Evolutionary conservation across 2,797 vertebrate genomes (phyloP), one percentile per base, ranked within the genome.

Genomic region (Harpagifer antarcticus): DNA sequence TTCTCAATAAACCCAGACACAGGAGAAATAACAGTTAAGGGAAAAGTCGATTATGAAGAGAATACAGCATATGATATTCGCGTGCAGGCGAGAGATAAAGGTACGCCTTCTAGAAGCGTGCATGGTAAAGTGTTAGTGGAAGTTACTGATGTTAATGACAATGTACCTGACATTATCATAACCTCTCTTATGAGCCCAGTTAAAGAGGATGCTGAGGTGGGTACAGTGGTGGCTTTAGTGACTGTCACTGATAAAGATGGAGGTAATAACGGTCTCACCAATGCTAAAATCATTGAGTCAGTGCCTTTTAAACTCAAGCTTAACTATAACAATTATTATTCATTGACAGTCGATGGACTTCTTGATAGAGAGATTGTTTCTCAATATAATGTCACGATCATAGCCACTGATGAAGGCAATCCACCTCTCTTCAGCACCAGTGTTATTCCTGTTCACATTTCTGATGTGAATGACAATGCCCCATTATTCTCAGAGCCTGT

Each of bases 401-500:
- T 78, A 0, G 96, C 96, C 9, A 93, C 89, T 0, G 96, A 98
- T 62, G 94, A 94, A 23, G 97, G 97, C 23, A 74, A 0, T 13
- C 96, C 95, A 1, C 92, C 95, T 62, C 89, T 97, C 50, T 95
- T 95, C 9, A 96, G 94, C 31, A 91, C 91, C 54, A 93, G 68
- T 53, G 88, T 95, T 0, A 92, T 98, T 78, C 84, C 78, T 20
- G 91, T 97, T 75, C 87, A 94, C 5, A 89, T 98, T 62, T 96
- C 96, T 0, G 97, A 97, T 67, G 88, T 97, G 50, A 97, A 97
- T 69, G 96, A 97, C 79, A 98, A 97, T 1, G 81, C 94, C 0
- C 96, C 96, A 0, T 77, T 17, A 37, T 98, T 98, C 2, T 88
- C 86, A 55, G 68, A 96, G 27, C 72, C 92, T 4, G 78, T 91